Percentiles rank a stretch among this genome's conserved stretches.
phyloP scores from a whole-genome alignment of 1,140 invertebrate species.

The Zaprionus camerounensis region DNA sequence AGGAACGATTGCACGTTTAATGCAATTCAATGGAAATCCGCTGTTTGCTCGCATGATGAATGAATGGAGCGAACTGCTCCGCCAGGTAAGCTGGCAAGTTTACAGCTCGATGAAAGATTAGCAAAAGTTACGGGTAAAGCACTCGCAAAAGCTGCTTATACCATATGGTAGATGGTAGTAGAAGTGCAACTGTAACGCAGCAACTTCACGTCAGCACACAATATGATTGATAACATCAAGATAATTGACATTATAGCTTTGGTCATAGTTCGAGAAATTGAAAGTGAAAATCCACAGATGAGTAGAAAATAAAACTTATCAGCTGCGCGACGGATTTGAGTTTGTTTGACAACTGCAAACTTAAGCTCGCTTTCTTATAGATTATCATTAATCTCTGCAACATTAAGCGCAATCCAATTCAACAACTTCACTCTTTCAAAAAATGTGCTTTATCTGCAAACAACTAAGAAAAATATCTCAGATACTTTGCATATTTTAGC shows the following conservation, averaged over 20 bases:
- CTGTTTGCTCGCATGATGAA: constrained; percentile 26
- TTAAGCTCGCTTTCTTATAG: neutral
- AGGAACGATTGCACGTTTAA: constrained; percentile 38
- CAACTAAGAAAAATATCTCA: neutral
- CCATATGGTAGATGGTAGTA: neutral
- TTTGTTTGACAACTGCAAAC: neutral
- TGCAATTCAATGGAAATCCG: constrained; percentile 34
- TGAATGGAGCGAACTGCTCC: constrained; percentile 16
- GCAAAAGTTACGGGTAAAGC: constrained; percentile 16
- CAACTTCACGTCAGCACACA: neutral
- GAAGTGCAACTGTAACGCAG: neutral
- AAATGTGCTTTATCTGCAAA: too few species aligned
- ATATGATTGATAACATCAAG: neutral
- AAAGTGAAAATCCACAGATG: neutral
- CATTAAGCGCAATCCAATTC: neutral
- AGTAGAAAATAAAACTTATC: too few species aligned
- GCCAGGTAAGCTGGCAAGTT: neutral
- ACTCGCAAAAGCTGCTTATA: constrained; percentile 8
- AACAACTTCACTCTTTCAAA: too few species aligned
- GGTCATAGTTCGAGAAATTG: neutral
- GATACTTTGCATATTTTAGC: neutral
- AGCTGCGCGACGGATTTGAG: too few species aligned
- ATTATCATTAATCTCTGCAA: neutral
- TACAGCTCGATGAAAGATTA: neutral
- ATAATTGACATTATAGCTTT: neutral